Conservation (phyloP, 2,113 vertebrate genomes). For the Pyxicephalus adspersus region DNA sequence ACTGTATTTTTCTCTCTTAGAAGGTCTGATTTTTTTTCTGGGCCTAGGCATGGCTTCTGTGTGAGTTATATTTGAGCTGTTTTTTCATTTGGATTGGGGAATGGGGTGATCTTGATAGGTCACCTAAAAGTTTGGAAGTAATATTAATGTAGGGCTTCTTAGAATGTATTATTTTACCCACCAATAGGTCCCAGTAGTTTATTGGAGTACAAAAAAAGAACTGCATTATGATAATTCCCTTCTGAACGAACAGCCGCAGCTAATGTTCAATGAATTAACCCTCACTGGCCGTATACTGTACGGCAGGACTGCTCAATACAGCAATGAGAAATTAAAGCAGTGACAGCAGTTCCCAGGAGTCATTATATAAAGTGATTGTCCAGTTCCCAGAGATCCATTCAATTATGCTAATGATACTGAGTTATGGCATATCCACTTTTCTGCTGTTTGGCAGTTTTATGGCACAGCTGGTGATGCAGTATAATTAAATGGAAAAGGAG, state of each 20-base stretch:
- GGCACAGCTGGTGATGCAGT: conserved; percentile 30
- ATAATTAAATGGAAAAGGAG: conserved; percentile 40
- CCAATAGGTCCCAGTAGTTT: not conserved
- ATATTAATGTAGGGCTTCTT: too few relatives aligned
- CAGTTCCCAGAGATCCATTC: conserved; percentile 49
- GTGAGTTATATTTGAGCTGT: too few relatives aligned
- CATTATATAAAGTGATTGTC: conserved; percentile 53
- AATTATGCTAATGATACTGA: conserved; percentile 46
- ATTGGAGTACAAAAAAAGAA: not conserved
- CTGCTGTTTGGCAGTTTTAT: conserved; percentile 20
- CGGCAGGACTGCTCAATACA: conserved; percentile 4
- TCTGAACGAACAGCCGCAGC: not conserved
- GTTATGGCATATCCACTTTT: conserved; percentile 55
- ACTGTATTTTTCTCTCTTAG: too few relatives aligned
- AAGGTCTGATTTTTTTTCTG: too few relatives aligned
- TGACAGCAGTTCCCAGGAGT: conserved; percentile 40
- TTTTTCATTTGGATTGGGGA: too few relatives aligned
- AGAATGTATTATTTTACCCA: not conserved
- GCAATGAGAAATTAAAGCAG: conserved; percentile 25
- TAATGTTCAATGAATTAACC: not conserved
- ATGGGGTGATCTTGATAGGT: too few relatives aligned
- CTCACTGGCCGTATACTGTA: not conserved
- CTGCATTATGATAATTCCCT: not conserved
- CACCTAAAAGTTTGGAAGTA: too few relatives aligned
- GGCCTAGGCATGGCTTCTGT: too few relatives aligned